These are phyloP conservation scores for Rhodophaea formosa DNA, from an alignment of 2,888 invertebrate genomes.

Conservation along the genomic window DNA sequence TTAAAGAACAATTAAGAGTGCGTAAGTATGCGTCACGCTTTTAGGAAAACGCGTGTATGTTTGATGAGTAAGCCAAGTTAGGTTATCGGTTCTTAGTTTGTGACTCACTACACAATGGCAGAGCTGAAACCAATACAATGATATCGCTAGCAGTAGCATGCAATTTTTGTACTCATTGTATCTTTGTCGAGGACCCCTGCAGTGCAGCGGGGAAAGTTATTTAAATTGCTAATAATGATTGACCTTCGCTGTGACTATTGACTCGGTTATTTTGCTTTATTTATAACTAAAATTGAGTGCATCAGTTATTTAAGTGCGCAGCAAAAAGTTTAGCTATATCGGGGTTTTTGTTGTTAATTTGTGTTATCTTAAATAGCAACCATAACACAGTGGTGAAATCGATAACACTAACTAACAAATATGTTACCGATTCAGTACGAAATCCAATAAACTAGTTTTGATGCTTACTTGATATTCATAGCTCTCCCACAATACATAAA, in stretches of 20 bases:
- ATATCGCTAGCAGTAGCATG: slow-evolving; percentile 21
- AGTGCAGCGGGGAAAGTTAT: slow-evolving; percentile 28
- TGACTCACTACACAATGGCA: slow-evolving; percentile 51
- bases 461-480: slow-evolving; percentile 18
- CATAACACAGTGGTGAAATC: not conserved
- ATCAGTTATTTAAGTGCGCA: slow-evolving; percentile 10
- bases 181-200: slow-evolving; percentile 31
- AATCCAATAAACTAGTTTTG: slow-evolving; percentile 5
- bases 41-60: slow-evolving; percentile 41
- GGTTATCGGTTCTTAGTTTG: slow-evolving; percentile 41
- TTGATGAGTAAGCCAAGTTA: slow-evolving; percentile 62
- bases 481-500: slow-evolving; percentile 2
- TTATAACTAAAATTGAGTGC: not conserved
- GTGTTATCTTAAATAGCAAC: slow-evolving; percentile 16
- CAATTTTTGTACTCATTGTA: slow-evolving; percentile 30
- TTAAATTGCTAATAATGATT: slow-evolving; percentile 29
- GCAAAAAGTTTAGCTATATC: not conserved
- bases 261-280: not conserved
- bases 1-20: slow-evolving; percentile 37
- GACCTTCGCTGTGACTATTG: slow-evolving; percentile 33
- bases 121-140: slow-evolving; percentile 24
- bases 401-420: slow-evolving; percentile 15
- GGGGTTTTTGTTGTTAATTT: slow-evolving; percentile 10
- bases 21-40: slow-evolving; percentile 64
- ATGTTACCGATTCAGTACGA: not conserved